Conservation (phyloP, 35 echinoderm and acorn worm species). For the Ophioderma brevispina region DNA sequence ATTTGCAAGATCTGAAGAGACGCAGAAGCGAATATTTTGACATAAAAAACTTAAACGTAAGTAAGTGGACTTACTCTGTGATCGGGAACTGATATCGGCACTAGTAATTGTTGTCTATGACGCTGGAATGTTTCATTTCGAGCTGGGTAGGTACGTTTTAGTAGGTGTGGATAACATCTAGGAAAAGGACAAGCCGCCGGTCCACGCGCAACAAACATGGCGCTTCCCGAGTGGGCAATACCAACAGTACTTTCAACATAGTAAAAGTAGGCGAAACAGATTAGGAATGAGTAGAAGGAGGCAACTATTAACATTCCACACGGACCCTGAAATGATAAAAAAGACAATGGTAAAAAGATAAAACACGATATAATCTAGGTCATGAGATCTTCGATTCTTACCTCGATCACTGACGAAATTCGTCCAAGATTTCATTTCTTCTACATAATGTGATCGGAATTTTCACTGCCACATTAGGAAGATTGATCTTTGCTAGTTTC, state of each 20-base stretch:
- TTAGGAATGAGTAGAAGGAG: conserved; percentile 67
- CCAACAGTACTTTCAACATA: conserved; percentile 42
- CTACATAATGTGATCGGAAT: too few species aligned
- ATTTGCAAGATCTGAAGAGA: too few species aligned
- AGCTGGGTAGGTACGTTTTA: not conserved
- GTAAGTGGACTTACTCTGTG: conserved; percentile 63
- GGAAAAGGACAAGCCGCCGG: conserved; percentile 43
- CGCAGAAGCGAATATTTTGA: too few species aligned
- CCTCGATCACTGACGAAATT: too few species aligned
- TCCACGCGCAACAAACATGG: conserved; percentile 33
- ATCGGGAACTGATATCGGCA: conserved; percentile 61
- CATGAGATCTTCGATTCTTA: too few species aligned
- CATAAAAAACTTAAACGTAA: too few species aligned
- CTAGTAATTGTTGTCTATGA: conserved; percentile 45
- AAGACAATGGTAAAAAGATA: too few species aligned
- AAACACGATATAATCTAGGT: too few species aligned
- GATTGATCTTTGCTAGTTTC: too few species aligned
- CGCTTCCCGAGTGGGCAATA: conserved; percentile 27
- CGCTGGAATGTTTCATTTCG: conserved; percentile 57
- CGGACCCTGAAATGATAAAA: conserved; percentile 28
- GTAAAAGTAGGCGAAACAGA: conserved; percentile 73
- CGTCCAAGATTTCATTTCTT: too few species aligned
- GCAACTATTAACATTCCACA: conserved; percentile 63
- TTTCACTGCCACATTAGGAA: too few species aligned
- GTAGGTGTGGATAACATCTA: conserved; percentile 43